These are phyloP conservation scores for Tragelaphus imberbis DNA, from an alignment of 2,113 vertebrate species.

Conservation along the genomic window DNA sequence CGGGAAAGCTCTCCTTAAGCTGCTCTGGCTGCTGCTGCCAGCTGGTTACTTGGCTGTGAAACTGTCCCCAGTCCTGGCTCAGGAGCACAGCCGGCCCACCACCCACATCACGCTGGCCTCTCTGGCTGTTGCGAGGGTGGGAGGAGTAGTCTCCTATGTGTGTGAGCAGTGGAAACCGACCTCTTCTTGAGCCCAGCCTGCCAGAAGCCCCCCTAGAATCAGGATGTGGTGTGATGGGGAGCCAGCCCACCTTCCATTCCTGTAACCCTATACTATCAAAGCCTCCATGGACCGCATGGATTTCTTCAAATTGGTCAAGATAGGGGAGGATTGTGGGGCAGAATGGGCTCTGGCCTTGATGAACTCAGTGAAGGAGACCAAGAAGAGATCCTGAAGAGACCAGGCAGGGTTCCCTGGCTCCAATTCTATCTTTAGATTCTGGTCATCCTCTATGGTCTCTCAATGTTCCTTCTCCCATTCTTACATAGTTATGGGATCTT, in stretches of 20 bases:
- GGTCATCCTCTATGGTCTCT: neutral
- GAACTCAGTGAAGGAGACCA: neutral
- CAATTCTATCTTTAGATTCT: neutral
- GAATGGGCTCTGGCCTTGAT: neutral
- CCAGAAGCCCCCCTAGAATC: neutral
- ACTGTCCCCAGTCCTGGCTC: neutral
- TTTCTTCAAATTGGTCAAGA: neutral
- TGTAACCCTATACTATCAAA: neutral
- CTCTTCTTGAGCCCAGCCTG: neutral
- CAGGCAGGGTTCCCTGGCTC: neutral
- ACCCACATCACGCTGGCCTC: neutral
- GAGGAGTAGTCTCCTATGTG: neutral
- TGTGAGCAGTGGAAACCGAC: neutral
- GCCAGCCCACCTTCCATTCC: neutral
- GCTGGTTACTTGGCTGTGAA: conserved; percentile 51
- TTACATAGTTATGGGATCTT: neutral
- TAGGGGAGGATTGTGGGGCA: neutral
- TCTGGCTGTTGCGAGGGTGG: neutral
- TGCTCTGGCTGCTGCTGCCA: neutral
- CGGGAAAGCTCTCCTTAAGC: neutral
- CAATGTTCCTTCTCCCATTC: neutral
- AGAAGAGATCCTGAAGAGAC: neutral
- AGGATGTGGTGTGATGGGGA: neutral
- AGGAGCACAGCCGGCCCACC: neutral
- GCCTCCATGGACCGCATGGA: neutral